Percentiles rank a stretch among this genome's conserved stretches.
Conservation (phyloP, 2,113 vertebrate species). For the Oryzias celebensis region DNA sequence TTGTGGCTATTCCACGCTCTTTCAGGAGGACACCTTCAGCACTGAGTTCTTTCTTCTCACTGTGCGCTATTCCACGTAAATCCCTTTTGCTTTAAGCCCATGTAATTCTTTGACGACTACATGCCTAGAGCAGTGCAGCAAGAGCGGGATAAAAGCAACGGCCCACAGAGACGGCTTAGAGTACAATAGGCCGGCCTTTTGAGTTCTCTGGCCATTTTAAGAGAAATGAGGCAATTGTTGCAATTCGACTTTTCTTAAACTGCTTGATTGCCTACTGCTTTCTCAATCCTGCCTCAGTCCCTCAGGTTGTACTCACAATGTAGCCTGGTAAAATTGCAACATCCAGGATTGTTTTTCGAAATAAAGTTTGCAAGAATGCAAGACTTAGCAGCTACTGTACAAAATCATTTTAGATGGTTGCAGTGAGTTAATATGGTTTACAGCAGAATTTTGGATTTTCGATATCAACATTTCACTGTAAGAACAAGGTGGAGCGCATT, state of each 20-base stretch:
- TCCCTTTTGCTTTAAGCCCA: slow-evolving; percentile 62
- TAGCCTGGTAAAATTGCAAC: no score
- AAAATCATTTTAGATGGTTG: no score
- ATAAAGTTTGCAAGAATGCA: no score
- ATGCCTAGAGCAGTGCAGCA: slow-evolving; percentile 21
- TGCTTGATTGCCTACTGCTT: slow-evolving; percentile 34
- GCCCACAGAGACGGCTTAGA: slow-evolving; percentile 19
- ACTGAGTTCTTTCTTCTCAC: slow-evolving; percentile 5
- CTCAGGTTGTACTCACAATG: not conserved
- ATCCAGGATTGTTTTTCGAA: no score
- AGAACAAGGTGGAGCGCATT: no score
- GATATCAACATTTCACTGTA: no score
- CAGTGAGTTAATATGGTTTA: no score
- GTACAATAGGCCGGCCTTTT: slow-evolving; percentile 24
- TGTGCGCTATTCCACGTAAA: slow-evolving; percentile 42
- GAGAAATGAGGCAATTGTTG: slow-evolving; percentile 35
- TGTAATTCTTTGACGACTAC: slow-evolving; percentile 55
- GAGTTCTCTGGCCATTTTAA: slow-evolving; percentile 27
- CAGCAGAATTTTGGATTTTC: no score
- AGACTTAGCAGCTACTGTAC: no score
- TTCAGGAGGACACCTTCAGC: slow-evolving; percentile 6
- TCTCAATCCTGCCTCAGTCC: slow-evolving; percentile 15
- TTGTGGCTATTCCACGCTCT: not conserved
- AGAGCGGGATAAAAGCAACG: slow-evolving; percentile 26
- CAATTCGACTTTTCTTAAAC: slow-evolving; percentile 28